Evolutionary conservation across 2,113 vertebrate genomes (phyloP).

Genomic region (western clawed frog (Xenopus tropicalis)): DNA sequence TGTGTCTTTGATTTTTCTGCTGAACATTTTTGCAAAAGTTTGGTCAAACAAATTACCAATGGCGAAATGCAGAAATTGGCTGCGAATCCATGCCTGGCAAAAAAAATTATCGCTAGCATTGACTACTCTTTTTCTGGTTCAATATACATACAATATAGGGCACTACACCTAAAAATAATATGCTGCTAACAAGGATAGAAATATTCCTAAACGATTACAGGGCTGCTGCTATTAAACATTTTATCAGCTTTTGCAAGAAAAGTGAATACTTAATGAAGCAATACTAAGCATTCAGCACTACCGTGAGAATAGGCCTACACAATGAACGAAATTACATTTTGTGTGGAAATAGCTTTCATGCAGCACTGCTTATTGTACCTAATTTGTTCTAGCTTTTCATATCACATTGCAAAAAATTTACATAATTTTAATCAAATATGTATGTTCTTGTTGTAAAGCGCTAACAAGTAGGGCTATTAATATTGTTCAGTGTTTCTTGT

Average conservation of each 20-base stretch:
- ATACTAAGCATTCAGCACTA: neutral
- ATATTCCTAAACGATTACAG: neutral
- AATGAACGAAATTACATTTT: conserved; percentile 1
- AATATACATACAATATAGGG: too few relatives aligned
- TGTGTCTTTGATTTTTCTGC: too few relatives aligned
- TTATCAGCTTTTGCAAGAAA: neutral
- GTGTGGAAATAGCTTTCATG: neutral
- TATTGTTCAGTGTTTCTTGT: neutral
- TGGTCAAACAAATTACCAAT: too few relatives aligned
- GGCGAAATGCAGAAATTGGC: too few relatives aligned
- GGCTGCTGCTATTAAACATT: neutral
- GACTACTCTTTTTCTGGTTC: too few relatives aligned
- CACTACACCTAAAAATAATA: neutral
- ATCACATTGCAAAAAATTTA: neutral
- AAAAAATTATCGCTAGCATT: too few relatives aligned
- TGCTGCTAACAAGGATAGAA: neutral
- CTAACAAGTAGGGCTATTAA: conserved; percentile 3
- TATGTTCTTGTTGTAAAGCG: neutral
- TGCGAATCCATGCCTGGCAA: too few relatives aligned
- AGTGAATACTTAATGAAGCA: conserved; percentile 1
- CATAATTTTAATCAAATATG: conserved; percentile 6
- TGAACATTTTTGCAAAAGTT: too few relatives aligned
- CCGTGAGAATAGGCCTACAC: neutral
- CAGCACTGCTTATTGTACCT: neutral
- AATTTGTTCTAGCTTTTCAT: neutral